A percentile compares a stretch with the other conserved stretches of the same genome.
Evolutionary conservation across 2,797 vertebrate genomes (phyloP).

Genomic region (Anguilla pacifica): DNA sequence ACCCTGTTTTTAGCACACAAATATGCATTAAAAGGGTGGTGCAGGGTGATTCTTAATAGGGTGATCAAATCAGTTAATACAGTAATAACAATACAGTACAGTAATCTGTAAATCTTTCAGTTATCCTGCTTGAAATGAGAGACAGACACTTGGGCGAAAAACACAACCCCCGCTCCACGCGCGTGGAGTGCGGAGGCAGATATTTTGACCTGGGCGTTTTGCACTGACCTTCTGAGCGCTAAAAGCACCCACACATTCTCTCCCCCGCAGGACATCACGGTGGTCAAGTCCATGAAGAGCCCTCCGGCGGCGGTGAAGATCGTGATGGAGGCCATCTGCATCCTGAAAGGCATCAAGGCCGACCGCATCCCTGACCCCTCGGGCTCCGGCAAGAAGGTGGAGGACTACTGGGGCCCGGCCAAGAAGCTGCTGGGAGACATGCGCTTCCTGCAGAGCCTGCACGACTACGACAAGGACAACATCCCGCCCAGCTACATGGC

Average conservation of each 20-base stretch:
- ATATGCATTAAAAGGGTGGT: too few species aligned
- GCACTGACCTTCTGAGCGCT: background rate
- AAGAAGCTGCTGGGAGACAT: constrained; percentile 89
- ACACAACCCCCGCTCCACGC: background rate
- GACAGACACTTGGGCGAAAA: too few species aligned
- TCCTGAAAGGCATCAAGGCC: constrained; percentile 89
- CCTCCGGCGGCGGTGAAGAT: constrained; percentile 87
- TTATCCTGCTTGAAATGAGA: background rate
- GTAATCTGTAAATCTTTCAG: background rate
- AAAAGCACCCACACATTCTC: background rate
- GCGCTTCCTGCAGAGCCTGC: constrained; percentile 87
- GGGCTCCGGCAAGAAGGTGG: constrained; percentile 83
- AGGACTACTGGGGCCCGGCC: constrained; percentile 91
- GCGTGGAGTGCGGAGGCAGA: background rate
- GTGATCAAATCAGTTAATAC: background rate
- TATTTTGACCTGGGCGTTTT: background rate
- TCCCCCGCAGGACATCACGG: constrained; percentile 82
- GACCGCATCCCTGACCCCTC: constrained; percentile 85
- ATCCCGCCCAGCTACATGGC: constrained; percentile 78
- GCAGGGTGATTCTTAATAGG: background rate
- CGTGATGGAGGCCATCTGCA: constrained; percentile 93
- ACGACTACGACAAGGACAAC: constrained; percentile 90
- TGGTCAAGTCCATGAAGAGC: constrained; percentile 92
- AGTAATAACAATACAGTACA: too few species aligned
- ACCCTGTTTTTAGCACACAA: too few species aligned